These are phyloP conservation scores for Diadegma fenestrale DNA, from an alignment of 2,888 invertebrate species.

Conservation along the genomic window DNA sequence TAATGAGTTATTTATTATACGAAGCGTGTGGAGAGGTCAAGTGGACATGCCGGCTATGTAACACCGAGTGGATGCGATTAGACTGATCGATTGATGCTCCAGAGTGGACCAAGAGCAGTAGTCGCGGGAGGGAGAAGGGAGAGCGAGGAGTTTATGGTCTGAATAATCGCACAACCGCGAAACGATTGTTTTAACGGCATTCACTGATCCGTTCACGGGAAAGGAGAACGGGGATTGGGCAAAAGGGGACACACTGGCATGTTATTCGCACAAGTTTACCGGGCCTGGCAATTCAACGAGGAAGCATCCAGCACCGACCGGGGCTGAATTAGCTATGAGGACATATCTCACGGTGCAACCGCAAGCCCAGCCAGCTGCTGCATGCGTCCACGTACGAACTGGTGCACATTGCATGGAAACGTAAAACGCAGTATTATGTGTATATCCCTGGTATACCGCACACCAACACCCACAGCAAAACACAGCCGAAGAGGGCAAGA, in stretches of 20 bases:
- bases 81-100: constrained; percentile 57
- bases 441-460: constrained; percentile 18
- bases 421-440: constrained; percentile 39
- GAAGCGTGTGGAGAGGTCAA: constrained; percentile 30
- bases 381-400: constrained; percentile 32
- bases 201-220: constrained; percentile 49
- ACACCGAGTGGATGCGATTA: constrained; percentile 61
- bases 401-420: constrained; percentile 26
- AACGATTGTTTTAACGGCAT: constrained; percentile 57
- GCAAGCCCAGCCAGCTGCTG: constrained; percentile 48
- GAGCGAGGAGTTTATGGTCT: constrained; percentile 67
- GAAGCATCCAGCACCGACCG: constrained; percentile 32
- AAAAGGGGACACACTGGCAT: background rate
- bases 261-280: constrained; percentile 17
- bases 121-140: background rate
- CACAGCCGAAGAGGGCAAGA: constrained; percentile 9
- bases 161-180: constrained; percentile 53
- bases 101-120: background rate
- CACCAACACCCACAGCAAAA: background rate
- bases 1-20: constrained; percentile 59
- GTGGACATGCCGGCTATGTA: constrained; percentile 30
- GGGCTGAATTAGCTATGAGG: constrained; percentile 55
- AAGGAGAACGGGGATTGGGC: background rate
- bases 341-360: constrained; percentile 48
- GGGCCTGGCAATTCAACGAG: constrained; percentile 9